These are phyloP conservation scores for Sebastes cheni DNA, from an alignment of 2,797 vertebrate species.

Conservation along the genomic window DNA sequence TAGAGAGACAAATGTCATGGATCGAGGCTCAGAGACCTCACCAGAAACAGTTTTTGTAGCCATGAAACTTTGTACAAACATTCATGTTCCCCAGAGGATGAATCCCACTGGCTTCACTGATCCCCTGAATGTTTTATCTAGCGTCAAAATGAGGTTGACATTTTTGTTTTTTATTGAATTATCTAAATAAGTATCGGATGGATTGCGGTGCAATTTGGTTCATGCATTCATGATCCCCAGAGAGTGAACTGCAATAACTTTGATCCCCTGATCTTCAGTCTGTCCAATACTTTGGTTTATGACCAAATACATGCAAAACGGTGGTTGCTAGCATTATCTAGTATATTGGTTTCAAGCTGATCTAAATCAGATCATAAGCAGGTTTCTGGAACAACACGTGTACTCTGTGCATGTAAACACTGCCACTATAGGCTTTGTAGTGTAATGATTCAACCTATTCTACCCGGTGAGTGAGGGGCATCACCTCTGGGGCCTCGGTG, in stretches of 20 bases:
- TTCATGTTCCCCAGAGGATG: neutral
- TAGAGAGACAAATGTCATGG: neutral
- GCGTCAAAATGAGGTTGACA: neutral
- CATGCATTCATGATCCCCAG: neutral
- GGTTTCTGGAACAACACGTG: neutral
- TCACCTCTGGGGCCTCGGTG: neutral
- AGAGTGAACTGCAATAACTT: neutral
- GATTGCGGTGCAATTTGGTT: neutral
- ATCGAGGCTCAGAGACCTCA: neutral
- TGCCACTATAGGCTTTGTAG: neutral
- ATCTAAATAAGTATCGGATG: neutral
- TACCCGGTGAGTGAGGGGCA: constrained; percentile 21
- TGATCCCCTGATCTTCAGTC: neutral
- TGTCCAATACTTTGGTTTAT: neutral
- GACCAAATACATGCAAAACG: neutral
- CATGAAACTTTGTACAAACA: neutral
- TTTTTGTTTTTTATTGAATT: neutral
- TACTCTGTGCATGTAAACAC: neutral
- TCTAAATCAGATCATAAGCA: neutral
- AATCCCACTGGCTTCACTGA: neutral
- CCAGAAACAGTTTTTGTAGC: neutral
- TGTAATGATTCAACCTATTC: neutral
- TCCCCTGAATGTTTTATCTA: neutral
- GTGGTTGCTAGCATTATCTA: neutral
- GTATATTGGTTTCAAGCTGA: neutral